Base-by-base conservation (phyloP, 1,140 invertebrate genomes). In the Drosophila nikananu region DNA sequence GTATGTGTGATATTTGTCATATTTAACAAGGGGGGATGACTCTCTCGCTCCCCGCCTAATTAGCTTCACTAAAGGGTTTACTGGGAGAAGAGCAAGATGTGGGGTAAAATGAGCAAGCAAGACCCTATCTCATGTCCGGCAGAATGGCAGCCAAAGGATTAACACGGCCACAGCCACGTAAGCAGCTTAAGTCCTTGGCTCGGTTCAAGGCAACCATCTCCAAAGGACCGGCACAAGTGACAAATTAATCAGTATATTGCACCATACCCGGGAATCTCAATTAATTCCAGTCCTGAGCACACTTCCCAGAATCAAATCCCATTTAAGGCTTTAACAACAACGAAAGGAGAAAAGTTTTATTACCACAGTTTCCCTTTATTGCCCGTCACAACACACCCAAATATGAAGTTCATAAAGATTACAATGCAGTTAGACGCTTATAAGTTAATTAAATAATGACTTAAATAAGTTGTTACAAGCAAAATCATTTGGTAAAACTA, bases 1-100 rank as follows among this genome's bases (percentile, higher is more conserved):
- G 67, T 73, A 73, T 73, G 67, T 72, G 70, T 73, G 67, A 72
- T 72, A 60, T 72, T 59, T 71, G 54, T 73, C 70, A 51, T 51
- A 39, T 51, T 49, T 66, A 41, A 15, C 41, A 30, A n/a, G 30
- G 52, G 10, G 6, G 12, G 6, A 19, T n/a, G 1, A 9, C 30
- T 30, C 30, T 46, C 19, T 48, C 35, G 2, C 10, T 65, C 63
- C 17, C 21, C 19, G 10, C 61, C 70, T 72, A 73, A 73, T 73
- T 72, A 72, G 67, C 54, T 51, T 41, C 19, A 32, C 21, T 35
- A 52, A 72, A 42, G 54, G 37, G 44, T 72, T 60, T 21, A 17
- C 67, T 68, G 17, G 37, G 30, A 55, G 37, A 35, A 54, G n/a
- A 35, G 27, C 15, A 2, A 13, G 23, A 49, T 15, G 4, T 17